phyloP scores from a whole-genome alignment of 2,113 vertebrate genomes.

The Poecile atricapillus region DNA sequence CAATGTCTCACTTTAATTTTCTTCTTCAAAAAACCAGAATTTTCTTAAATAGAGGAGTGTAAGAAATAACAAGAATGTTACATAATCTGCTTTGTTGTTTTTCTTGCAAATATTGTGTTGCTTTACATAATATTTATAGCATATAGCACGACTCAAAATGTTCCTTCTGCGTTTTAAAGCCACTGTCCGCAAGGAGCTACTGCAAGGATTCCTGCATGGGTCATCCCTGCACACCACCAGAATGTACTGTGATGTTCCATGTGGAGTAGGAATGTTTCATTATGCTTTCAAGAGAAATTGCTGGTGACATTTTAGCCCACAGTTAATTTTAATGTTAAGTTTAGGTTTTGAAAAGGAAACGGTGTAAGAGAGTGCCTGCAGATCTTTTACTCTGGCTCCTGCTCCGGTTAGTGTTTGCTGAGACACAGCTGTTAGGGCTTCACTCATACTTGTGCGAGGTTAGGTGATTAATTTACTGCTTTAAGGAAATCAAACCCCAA shows the following conservation, averaged over 20 bases:
- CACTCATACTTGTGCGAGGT: not conserved
- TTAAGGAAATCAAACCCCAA: not conserved
- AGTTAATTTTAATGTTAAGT: not conserved
- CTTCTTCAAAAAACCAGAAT: not conserved
- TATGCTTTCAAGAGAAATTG: not conserved
- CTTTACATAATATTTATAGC: not conserved
- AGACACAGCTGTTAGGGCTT: not conserved
- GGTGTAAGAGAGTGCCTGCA: not conserved
- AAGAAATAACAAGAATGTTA: not conserved
- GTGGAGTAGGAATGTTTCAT: not conserved
- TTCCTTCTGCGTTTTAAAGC: not conserved
- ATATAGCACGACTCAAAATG: not conserved
- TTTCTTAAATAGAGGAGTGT: not conserved
- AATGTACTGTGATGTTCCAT: not conserved
- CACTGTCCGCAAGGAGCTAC: rapidly evolving
- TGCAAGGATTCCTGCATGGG: not conserved
- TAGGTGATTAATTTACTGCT: slow-evolving; percentile 8
- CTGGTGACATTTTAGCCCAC: not conserved
- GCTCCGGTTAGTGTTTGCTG: not conserved
- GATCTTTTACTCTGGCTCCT: not conserved
- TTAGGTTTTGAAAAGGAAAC: slow-evolving; percentile 10
- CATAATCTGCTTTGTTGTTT: not conserved
- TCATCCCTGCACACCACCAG: rapidly evolving
- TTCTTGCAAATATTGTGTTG: not conserved
- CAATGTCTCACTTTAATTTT: not conserved